Percentiles rank a stretch among this genome's conserved stretches.
phyloP scores from a whole-genome alignment of 1,140 invertebrate genomes.

The Tetraneura akinire region DNA sequence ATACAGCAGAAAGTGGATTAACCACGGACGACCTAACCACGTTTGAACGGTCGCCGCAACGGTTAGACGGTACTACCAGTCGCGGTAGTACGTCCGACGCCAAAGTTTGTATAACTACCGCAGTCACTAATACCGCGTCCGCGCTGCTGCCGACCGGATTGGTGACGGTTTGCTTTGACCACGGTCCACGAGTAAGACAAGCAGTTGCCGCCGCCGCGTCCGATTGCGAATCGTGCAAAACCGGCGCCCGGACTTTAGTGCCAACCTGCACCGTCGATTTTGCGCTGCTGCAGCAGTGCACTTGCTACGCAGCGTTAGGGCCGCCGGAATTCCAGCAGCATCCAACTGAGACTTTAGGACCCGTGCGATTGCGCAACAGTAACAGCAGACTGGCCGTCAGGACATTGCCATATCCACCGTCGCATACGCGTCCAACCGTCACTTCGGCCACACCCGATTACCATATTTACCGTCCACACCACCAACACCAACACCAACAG shows the following conservation, averaged over 20 bases:
- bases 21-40: constrained; percentile 19
- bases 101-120: no score
- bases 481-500: neutral
- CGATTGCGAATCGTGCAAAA: constrained; percentile 9
- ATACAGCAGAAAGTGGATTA: no score
- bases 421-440: neutral
- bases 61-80: neutral
- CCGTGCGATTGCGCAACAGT: neutral
- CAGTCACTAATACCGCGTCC: neutral
- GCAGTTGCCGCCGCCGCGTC: neutral
- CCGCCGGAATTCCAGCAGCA: neutral
- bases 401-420: constrained; percentile 24
- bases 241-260: neutral
- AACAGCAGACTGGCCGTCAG: constrained; percentile 45
- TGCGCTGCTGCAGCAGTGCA: neutral
- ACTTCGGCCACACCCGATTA: neutral
- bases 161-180: constrained; percentile 28
- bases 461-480: neutral
- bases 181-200: neutral
- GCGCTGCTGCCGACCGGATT: neutral
- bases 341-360: neutral
- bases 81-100: neutral
- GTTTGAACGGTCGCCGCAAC: neutral
- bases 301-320: neutral
- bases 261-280: neutral